phyloP scores from a whole-genome alignment of 2,113 vertebrate genomes.

The Stigmatopora argus region DNA sequence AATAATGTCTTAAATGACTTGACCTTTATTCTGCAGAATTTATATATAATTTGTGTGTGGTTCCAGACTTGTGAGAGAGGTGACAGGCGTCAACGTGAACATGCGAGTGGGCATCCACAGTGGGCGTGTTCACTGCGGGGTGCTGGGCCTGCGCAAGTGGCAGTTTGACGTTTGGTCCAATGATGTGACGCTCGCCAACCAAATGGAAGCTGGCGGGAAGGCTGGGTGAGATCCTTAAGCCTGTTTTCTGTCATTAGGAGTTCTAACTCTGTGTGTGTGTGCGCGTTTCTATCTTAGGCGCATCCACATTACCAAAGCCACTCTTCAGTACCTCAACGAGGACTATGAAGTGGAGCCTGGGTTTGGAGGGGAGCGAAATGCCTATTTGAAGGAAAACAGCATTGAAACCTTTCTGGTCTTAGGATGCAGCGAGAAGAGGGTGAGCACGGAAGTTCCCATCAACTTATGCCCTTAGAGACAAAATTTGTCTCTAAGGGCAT shows the following conservation, averaged over 20 bases:
- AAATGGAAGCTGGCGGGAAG: slow-evolving; percentile 92
- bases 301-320: slow-evolving; percentile 94
- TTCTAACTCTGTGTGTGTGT: slow-evolving; percentile 12
- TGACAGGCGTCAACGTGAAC: slow-evolving; percentile 93
- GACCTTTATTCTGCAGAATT: background rate
- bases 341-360: slow-evolving; percentile 95
- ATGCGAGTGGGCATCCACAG: slow-evolving; percentile 97
- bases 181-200: slow-evolving; percentile 90
- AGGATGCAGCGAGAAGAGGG: slow-evolving; percentile 92
- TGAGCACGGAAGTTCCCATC: slow-evolving; percentile 24
- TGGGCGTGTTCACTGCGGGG: slow-evolving; percentile 88
- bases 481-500: too few species aligned
- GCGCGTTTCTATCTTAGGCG: slow-evolving; percentile 65
- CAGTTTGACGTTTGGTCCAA: slow-evolving; percentile 98
- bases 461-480: background rate
- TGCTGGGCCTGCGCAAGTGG: slow-evolving; percentile 92
- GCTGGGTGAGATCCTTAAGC: slow-evolving; percentile 74
- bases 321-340: slow-evolving; percentile 87
- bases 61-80: slow-evolving; percentile 87
- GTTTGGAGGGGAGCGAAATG: slow-evolving; percentile 84
- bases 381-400: slow-evolving; percentile 88
- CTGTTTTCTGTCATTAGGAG: background rate
- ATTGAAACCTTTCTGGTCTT: slow-evolving; percentile 93
- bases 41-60: slow-evolving; percentile 6
- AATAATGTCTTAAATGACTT: too few species aligned